Base-by-base conservation (phyloP, 2,113 vertebrate genomes). In the Dasyornis broadbenti region DNA sequence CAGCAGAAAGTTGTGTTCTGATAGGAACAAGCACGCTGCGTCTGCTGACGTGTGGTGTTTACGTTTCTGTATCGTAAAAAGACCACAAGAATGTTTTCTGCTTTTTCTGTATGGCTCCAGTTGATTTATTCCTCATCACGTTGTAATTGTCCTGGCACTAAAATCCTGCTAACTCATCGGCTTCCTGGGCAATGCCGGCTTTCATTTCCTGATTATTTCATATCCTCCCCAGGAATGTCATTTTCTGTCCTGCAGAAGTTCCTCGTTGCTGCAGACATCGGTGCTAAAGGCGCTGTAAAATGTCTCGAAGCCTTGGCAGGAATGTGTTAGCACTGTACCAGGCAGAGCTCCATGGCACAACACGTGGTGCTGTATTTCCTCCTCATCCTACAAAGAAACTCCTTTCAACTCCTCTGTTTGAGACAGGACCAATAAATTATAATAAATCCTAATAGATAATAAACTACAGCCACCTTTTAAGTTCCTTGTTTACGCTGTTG, bases 231-330 rank as follows among this genome's bases (percentile, higher is more conserved):
- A 92, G 56, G 52, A 93, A 89, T 45, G 82, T 4, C 21, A 90
- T 92, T 92, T 86, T 92, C 71, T 94, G 82, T 88, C 88, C 92
- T 81, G 92, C 50, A 92, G 54, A 85, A 95, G 73, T 96, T 91
- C 54, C 33, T 77, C 78, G 77, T 80, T 84, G 31, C 81, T 64
- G 87, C 94, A 93, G 71, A 81, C 90, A 92, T 5, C 53, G 85
- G 71, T 90, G 93, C 92, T 95, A 35, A 81, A 86, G 90, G 87
- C 39, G 82, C 10, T 90, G 79, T 31, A 33, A 92, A 84, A 75
- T 49, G 60, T 81, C 94, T 93, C 13, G 44, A 86, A 89, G 91
- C 78, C 69, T 53, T 50, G 76, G 37, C 19, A 78, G 66, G 65
- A 59, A 80, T 21, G 82, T 12, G 27, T 47, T 21, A 95, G 78